Evolutionary conservation across 1,140 invertebrate genomes (phyloP), one percentile per base, ranked within the genome.

Genomic region (Agraylea sexmaculata): DNA sequence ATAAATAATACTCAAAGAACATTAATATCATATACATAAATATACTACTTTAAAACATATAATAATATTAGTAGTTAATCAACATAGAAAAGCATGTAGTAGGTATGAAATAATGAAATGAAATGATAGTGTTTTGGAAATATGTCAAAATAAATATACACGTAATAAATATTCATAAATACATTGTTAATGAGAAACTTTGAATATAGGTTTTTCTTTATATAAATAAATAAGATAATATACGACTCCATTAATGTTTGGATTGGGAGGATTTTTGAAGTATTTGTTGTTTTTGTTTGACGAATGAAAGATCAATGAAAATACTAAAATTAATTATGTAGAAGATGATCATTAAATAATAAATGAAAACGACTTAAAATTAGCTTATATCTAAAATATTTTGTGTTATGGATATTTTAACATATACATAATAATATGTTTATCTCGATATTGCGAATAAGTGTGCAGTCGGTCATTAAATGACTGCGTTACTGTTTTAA

Each of bases 291-390:
- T 80, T 81, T 70, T 78, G 73, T 78, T 80, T 78, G 66, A 83
- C 71, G 73, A 81, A 82, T 70, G 79, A 81, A 50, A 75, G 68
- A 70, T 77, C 74, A 69, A 76, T 75, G 69, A 77, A 76, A 73
- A 76, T 74, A 71, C 74, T 77, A 70, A 69, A 59, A 70, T 73
- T 70, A 70, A 68, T 64, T 50, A 60, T 69, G 63, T 64, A 70
- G 62, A 60, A 63, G 54, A 59, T 55, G 61, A 59, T 60, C 60
- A n/a, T 37, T 31, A 48, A 25, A 13, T 23, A 34, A 34, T 41
- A 32, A 33, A 17, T 34, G 12, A 30, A 5, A 39, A 30, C 21
- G 12, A n/a, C 15, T 27, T 11, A n/a, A 12, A 19, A 39, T 29
- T 30, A 17, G 20, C 16, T 30, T 30, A 39, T 30, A 19, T 15